A percentile compares a stretch with the other conserved stretches of the same genome.
These are phyloP conservation scores for Grantiella picta DNA, from an alignment of 2,113 vertebrate species.

Conservation along the genomic window DNA sequence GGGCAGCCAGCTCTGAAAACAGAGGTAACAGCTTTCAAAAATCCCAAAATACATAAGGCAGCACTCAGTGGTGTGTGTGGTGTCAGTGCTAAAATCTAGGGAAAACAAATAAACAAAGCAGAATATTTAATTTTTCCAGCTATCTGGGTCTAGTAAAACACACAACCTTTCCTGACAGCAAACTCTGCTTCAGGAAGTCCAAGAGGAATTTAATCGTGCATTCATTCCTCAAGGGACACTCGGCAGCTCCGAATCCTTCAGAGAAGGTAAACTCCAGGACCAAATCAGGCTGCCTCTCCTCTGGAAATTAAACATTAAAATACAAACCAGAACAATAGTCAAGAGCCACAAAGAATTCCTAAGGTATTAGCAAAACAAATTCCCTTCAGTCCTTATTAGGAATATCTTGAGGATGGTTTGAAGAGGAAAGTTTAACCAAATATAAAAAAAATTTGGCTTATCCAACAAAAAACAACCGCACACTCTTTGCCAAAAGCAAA, in stretches of 20 bases:
- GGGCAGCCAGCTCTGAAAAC: neutral
- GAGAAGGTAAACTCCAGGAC: neutral
- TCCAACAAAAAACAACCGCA: neutral
- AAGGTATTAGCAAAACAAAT: slow-evolving; percentile 64
- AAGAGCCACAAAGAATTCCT: slow-evolving; percentile 50
- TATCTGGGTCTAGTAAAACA: neutral
- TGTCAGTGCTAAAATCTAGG: neutral
- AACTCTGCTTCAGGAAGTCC: neutral
- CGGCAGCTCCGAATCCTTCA: neutral
- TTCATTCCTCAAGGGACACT: neutral
- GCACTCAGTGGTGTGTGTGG: neutral
- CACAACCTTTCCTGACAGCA: neutral
- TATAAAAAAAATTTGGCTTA: slow-evolving; percentile 31
- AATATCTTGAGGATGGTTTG: slow-evolving; percentile 35
- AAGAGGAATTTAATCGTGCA: neutral
- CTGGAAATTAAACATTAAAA: slow-evolving; percentile 15
- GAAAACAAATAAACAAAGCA: neutral
- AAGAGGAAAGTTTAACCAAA: slow-evolving; percentile 50
- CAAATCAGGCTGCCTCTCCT: neutral
- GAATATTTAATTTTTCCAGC: neutral
- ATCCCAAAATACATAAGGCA: neutral
- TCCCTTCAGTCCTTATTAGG: slow-evolving; percentile 59
- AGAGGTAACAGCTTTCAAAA: neutral
- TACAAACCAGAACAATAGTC: slow-evolving; percentile 37
- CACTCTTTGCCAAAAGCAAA: slow-evolving; percentile 19